Base-by-base conservation (phyloP, 2,797 vertebrate genomes). In the Smutsia temminckii region DNA sequence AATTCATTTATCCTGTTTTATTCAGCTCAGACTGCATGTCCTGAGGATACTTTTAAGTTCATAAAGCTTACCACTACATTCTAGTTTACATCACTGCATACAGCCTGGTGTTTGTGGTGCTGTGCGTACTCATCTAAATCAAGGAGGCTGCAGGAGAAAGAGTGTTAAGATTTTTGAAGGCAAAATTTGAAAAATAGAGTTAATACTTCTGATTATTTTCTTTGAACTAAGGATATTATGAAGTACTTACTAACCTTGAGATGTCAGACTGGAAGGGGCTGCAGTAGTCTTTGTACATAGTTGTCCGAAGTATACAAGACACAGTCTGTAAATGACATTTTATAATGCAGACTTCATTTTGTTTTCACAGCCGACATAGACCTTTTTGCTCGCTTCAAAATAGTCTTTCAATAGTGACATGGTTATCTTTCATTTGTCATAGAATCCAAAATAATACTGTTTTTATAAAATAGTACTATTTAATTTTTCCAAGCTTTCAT, bases 311-410 rank as follows among this genome's bases (percentile, higher is more conserved):
- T 53, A 34, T 92, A 46, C 53, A 1, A 51, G 68, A 85, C 92
- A 40, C n/a, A n/a, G 34, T 69, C 89, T 92, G 57, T 53, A 37
- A 89, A 20, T 93, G 80, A 64, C 74, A 69, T 85, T 95, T 89
- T 78, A 37, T 79, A 89, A 46, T 90, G 59, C 59, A 91, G 63
- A 37, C 86, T 63, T 93, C 13, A 14, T 66, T 84, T 89, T 89
- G 29, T 91, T 61, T 71, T 80, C 57, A 69, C 32, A 57, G 59
- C 53, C 86, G 63, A 46, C 37, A 18, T 46, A n/a, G 40, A 80
- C 64, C 80, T 29, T 86, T 74, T 93, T 79, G 32, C 89, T 46
- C 23, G 7, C 77, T 92, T 91, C 64, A 68, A 9, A 85, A 59
- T 57, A 63, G 13, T 69, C 18, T 63, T 32, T 87, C 23, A 85